Evolutionary conservation across 2,888 invertebrate genomes (phyloP).

Genomic region (Caenorhabditis sp.): DNA sequence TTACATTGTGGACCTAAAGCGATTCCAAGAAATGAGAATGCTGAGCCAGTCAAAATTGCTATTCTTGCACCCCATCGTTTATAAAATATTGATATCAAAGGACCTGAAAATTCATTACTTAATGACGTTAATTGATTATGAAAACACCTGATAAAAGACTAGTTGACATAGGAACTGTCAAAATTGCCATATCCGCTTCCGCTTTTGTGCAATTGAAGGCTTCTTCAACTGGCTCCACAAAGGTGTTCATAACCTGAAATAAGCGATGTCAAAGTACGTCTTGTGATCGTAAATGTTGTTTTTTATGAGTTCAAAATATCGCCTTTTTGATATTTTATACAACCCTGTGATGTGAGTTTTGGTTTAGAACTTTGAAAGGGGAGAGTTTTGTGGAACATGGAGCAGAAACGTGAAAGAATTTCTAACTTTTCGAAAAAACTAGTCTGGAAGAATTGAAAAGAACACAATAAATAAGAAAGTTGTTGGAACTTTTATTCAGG

Average conservation of each 20-base stretch:
- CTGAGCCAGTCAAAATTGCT: slow-evolving; percentile 36
- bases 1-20: slow-evolving; percentile 41
- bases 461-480: too few species aligned
- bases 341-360: too few species aligned
- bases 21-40: slow-evolving; percentile 39
- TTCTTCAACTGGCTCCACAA: slow-evolving; percentile 42
- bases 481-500: too few species aligned
- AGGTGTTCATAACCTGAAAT: slow-evolving; percentile 54
- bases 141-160: slow-evolving; percentile 46
- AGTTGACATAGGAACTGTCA: slow-evolving; percentile 48
- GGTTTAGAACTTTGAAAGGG: neutral
- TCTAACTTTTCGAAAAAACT: too few species aligned
- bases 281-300: neutral
- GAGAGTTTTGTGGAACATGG: too few species aligned
- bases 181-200: slow-evolving; percentile 47
- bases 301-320: neutral
- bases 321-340: too few species aligned
- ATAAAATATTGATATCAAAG: slow-evolving; percentile 49
- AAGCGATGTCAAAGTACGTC: neutral
- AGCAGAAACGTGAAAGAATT: too few species aligned
- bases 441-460: too few species aligned
- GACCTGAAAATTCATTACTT: slow-evolving; percentile 31
- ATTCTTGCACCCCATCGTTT: slow-evolving; percentile 46
- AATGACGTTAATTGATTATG: neutral
- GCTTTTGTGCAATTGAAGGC: slow-evolving; percentile 46